Base-by-base conservation (phyloP, 2,888 invertebrate species). In the Oscheius myriophilus region DNA sequence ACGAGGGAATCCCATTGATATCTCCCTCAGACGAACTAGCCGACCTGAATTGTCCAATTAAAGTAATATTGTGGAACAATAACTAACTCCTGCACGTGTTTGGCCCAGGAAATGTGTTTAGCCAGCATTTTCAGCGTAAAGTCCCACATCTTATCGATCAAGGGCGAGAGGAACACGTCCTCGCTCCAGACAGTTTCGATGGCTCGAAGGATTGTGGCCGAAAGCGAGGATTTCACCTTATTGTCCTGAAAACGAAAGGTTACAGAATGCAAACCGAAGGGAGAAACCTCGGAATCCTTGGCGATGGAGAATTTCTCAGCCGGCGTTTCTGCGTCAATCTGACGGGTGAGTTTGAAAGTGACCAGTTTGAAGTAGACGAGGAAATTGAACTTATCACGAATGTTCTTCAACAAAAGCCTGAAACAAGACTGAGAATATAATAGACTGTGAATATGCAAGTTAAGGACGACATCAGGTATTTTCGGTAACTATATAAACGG, bases 81-180 rank as follows among this genome's bases (percentile, higher is more conserved):
- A 12, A 57, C 69, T 55, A 23, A 78, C 75, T 66, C 64, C 26
- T 61, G 42, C 55, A 78, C 55, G 14, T 62, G 51, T 54, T 75
- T 67, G 1, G 69, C 61, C 78, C 82, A 84, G 14, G 73, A 62
- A 6, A 59, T 59, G 87, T 93, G 93, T 82, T 95, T 90, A 52
- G 93, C 90, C 52, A 94, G 86, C 46, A 96, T 89, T 89, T 95
- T 93, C 71, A 96, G 89, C 23, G 92, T 92, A 9, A 96, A 90
- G 88, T 94, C 95, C 91, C 93, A 93, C 88, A 96, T 94, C 86
- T 82, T 83, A 54, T 88, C 85, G 92, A 92, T 65, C 91, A 91
- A 89, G 68, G 93, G 92, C 26, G 91, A 89, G 61, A 96, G 90
- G 87, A 91, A 95, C 9, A 95, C 90, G 41, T 92, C 92, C 21